phyloP scores from a whole-genome alignment of 2,797 vertebrate species.

The Hybognathus amarus region DNA sequence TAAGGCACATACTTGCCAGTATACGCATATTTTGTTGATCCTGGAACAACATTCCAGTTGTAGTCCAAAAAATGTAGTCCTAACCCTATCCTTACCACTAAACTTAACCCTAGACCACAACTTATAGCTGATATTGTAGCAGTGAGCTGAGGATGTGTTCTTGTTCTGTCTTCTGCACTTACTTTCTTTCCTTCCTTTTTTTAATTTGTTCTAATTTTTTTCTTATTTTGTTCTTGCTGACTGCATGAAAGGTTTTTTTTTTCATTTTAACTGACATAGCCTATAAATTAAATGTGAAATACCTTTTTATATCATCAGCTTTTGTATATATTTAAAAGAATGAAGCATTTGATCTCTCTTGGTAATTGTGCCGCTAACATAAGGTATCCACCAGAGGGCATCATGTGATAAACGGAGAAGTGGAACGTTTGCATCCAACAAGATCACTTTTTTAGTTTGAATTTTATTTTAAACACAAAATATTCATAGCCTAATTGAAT shows the following conservation, averaged over 20 bases:
- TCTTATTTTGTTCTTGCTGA: background rate
- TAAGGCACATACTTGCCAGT: background rate
- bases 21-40: background rate
- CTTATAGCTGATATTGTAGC: background rate
- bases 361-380: slow-evolving; percentile 20
- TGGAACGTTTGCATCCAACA: background rate
- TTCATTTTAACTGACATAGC: background rate
- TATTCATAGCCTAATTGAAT: background rate
- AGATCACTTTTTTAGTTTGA: background rate
- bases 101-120: background rate
- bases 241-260: background rate
- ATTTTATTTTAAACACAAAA: background rate
- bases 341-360: background rate
- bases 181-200: background rate
- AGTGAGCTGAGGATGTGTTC: background rate
- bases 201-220: background rate
- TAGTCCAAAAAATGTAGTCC: background rate
- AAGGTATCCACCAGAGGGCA: slow-evolving; percentile 49
- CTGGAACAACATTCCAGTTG: background rate
- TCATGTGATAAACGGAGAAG: background rate
- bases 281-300: background rate
- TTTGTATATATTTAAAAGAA: background rate
- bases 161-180: background rate
- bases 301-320: background rate
- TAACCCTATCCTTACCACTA: background rate